These are phyloP conservation scores for Clarias fuscus DNA, from an alignment of 2,797 vertebrate species.

Conservation along the genomic window DNA sequence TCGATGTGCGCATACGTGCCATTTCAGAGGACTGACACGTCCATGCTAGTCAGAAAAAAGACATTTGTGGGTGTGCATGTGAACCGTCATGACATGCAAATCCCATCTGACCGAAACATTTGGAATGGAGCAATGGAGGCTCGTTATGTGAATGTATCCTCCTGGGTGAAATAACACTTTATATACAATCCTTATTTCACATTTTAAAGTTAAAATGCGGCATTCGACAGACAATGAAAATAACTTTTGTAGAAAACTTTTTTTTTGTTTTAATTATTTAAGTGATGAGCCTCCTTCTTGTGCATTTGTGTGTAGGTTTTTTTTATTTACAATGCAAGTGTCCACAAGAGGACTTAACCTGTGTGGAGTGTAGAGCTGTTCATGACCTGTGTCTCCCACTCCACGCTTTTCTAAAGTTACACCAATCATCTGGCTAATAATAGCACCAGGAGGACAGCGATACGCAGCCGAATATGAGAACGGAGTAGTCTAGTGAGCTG, in stretches of 20 bases:
- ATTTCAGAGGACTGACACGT: no score
- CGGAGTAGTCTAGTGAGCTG: slow-evolving; percentile 19
- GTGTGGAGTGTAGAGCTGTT: slow-evolving; percentile 13
- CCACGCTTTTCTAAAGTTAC: slow-evolving; percentile 53
- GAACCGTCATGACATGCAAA: no score
- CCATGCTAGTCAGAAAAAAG: no score
- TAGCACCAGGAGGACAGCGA: slow-evolving; percentile 51
- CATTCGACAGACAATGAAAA: no score
- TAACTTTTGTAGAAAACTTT: not conserved
- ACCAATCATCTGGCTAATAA: slow-evolving; percentile 55
- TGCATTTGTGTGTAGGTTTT: not conserved
- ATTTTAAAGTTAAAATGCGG: not conserved
- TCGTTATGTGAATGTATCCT: no score
- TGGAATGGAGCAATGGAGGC: no score
- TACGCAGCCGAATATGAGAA: slow-evolving; percentile 50
- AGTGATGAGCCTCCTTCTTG: not conserved
- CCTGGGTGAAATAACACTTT: not conserved
- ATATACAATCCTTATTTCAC: not conserved
- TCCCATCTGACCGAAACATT: no score
- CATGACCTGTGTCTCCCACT: slow-evolving; percentile 40
- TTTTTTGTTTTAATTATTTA: not conserved
- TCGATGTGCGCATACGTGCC: no score
- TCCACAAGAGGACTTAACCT: slow-evolving; percentile 11
- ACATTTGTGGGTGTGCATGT: no score
- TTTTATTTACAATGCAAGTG: slow-evolving; percentile 1